A percentile compares a stretch with the other conserved stretches of the same genome.
These are phyloP conservation scores for Gasterosteus nipponicus DNA, from an alignment of 2,113 vertebrate genomes.

Conservation along the genomic window DNA sequence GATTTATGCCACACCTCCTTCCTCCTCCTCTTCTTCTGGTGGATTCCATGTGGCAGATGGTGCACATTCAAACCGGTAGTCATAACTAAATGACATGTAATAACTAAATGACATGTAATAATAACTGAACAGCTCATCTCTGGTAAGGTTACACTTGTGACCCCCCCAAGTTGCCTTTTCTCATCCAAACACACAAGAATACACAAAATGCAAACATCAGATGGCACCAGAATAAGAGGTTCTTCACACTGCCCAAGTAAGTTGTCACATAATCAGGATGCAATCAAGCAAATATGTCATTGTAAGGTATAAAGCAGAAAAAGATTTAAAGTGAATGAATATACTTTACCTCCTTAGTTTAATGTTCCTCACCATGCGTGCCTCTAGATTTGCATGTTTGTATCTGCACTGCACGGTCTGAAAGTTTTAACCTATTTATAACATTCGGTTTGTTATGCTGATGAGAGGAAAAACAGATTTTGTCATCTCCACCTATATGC, in stretches of 20 bases:
- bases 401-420: not conserved
- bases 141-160: constrained; percentile 1
- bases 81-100: too few species aligned
- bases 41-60: constrained; percentile 25
- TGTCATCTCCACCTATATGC: not conserved
- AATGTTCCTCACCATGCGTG: not conserved
- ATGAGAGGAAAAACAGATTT: not conserved
- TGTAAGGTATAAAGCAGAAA: not conserved
- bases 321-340: not conserved
- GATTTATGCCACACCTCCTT: not conserved
- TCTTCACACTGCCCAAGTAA: not conserved
- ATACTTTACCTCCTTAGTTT: not conserved
- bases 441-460: not conserved
- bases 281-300: not conserved
- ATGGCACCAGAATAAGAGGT: not conserved
- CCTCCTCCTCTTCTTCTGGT: constrained; percentile 20
- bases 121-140: constrained; percentile 7
- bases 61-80: constrained; percentile 10
- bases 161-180: not conserved
- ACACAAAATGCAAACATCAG: not conserved
- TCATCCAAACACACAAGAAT: not conserved
- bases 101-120: too few species aligned
- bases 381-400: not conserved
- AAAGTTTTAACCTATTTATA: not conserved
- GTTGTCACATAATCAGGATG: not conserved